These are phyloP conservation scores for Diabrotica virgifera DNA, from an alignment of 1,140 invertebrate genomes.

Conservation along the genomic window DNA sequence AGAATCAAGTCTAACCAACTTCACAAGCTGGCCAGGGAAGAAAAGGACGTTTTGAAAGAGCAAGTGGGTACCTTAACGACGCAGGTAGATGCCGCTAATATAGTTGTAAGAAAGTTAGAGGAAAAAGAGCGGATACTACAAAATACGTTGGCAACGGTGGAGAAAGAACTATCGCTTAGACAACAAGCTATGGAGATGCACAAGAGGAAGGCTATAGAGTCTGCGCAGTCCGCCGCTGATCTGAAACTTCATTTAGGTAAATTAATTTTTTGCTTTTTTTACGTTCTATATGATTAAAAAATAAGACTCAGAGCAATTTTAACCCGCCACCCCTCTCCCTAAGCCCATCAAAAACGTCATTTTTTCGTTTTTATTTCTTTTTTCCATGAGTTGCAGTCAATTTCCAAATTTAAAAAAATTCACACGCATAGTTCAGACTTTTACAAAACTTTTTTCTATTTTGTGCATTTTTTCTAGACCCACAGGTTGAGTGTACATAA, in stretches of 20 bases:
- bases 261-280: slow-evolving; percentile 1
- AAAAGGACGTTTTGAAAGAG: slow-evolving; percentile 87
- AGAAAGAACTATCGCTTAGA: slow-evolving; percentile 87
- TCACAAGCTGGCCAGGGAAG: slow-evolving; percentile 90
- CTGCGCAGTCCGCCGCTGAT: slow-evolving; percentile 94
- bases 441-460: too few relatives aligned
- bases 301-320: too few relatives aligned
- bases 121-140: slow-evolving; percentile 95
- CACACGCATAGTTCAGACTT: too few relatives aligned
- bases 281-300: too few relatives aligned
- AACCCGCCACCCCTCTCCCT: too few relatives aligned
- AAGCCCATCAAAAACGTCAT: too few relatives aligned
- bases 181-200: slow-evolving; percentile 97
- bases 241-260: slow-evolving; percentile 93
- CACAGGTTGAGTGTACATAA: too few relatives aligned
- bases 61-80: slow-evolving; percentile 61
- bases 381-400: too few relatives aligned
- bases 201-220: slow-evolving; percentile 94
- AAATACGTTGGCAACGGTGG: slow-evolving; percentile 86
- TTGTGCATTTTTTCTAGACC: too few relatives aligned
- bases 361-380: too few relatives aligned
- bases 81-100: slow-evolving; percentile 88
- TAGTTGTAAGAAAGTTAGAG: slow-evolving; percentile 91
- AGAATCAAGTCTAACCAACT: slow-evolving; percentile 95
- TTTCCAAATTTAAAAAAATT: too few relatives aligned